phyloP scores from a whole-genome alignment of 2,888 invertebrate genomes.

The Diaprepes abbreviatus region DNA sequence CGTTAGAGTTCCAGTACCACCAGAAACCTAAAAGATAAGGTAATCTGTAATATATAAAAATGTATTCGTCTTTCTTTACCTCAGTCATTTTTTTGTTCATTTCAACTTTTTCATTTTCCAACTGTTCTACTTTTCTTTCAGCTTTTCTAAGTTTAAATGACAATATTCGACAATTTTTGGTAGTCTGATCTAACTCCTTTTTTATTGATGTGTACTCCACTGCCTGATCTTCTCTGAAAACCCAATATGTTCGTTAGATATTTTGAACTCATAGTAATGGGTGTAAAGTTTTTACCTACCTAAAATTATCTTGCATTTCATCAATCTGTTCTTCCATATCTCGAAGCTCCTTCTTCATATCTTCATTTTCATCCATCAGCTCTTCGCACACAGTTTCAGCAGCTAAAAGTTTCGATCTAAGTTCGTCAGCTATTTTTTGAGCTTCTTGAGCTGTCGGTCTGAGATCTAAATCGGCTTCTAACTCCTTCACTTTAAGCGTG shows the following conservation, averaged over 20 bases:
- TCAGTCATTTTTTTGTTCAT: conserved; percentile 78
- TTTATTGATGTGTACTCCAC: conserved; percentile 95
- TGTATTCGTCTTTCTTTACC: conserved; percentile 59
- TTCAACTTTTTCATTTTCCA: conserved; percentile 88
- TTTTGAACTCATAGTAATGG: too few species aligned
- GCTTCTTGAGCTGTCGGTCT: conserved; percentile 72
- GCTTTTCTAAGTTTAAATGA: conserved; percentile 98
- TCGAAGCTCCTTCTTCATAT: conserved; percentile 91
- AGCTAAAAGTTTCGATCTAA: conserved; percentile 86
- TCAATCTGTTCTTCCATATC: conserved; percentile 98
- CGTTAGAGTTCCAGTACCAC: conserved; percentile 74
- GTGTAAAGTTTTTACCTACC: conserved; percentile 64
- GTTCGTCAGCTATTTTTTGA: conserved; percentile 76
- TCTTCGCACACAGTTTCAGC: conserved; percentile 94
- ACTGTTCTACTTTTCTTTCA: conserved; percentile 88
- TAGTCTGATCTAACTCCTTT: conserved; percentile 95
- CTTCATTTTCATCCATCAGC: conserved; percentile 95
- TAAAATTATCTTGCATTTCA: conserved; percentile 97
- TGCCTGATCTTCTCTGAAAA: conserved; percentile 91
- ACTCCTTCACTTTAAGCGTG: conserved; percentile 78
- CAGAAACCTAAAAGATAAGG: conserved; percentile 62
- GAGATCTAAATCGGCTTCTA: conserved; percentile 77
- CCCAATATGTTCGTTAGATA: not conserved
- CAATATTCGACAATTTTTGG: conserved; percentile 97
- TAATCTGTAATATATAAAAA: conserved; percentile 45